Conservation (phyloP, 1,140 invertebrate species). For the Drosophila burlai region DNA sequence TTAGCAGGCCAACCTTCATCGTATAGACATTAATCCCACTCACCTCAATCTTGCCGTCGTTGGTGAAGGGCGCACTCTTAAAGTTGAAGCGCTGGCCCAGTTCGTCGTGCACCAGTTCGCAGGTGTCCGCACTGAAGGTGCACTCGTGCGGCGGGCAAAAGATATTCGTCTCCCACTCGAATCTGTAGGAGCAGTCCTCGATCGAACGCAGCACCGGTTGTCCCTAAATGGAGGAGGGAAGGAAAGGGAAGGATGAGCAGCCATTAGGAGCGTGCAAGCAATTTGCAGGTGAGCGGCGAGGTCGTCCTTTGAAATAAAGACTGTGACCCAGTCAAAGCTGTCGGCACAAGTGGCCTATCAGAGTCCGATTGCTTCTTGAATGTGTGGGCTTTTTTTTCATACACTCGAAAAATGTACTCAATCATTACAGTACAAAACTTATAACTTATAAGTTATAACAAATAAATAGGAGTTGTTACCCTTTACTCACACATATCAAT, state of each 20-base stretch:
- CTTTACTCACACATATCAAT: neutral
- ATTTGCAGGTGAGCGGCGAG: slow-evolving; percentile 17
- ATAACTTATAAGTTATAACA: too few relatives aligned
- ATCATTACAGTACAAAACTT: neutral
- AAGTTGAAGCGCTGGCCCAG: slow-evolving; percentile 59
- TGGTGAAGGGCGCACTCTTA: slow-evolving; percentile 66
- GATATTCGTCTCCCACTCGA: slow-evolving; percentile 86
- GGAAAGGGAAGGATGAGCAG: slow-evolving; percentile 1
- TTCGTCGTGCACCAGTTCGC: slow-evolving; percentile 77
- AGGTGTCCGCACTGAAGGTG: slow-evolving; percentile 62
- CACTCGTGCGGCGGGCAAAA: slow-evolving; percentile 85
- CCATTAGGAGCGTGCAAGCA: slow-evolving; percentile 28
- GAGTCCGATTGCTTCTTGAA: slow-evolving; percentile 5
- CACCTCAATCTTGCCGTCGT: slow-evolving; percentile 76
- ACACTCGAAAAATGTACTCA: neutral
- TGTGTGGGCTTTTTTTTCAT: neutral
- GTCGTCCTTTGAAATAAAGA: slow-evolving; percentile 26
- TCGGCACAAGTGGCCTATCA: slow-evolving; percentile 23
- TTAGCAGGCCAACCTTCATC: neutral
- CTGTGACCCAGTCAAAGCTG: slow-evolving; percentile 26
- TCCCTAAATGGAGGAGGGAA: slow-evolving; percentile 70
- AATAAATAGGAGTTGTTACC: neutral
- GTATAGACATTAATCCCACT: neutral
- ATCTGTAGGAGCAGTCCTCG: slow-evolving; percentile 85
- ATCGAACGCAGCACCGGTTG: slow-evolving; percentile 81